phyloP scores from a whole-genome alignment of 2,797 vertebrate species.

The Siniperca obscura region DNA sequence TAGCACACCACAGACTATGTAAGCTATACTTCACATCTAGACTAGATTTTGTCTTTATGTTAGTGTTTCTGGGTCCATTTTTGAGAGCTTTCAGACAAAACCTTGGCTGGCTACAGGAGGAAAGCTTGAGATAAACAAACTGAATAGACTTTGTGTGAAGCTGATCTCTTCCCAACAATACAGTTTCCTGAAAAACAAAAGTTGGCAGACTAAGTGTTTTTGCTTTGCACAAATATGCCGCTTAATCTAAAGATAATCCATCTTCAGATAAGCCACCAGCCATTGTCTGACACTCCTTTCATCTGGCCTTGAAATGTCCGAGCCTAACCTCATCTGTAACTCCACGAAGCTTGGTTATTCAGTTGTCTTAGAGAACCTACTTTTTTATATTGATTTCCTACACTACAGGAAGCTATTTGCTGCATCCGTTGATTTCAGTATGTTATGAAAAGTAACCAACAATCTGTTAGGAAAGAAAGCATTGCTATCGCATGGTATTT shows the following conservation, averaged over 20 bases:
- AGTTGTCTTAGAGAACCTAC: background rate
- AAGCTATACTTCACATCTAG: background rate
- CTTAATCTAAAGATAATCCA: conserved; percentile 53
- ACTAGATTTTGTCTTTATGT: background rate
- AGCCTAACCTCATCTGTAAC: conserved; percentile 3
- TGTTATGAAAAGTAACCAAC: background rate
- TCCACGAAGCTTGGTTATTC: background rate
- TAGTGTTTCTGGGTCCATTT: conserved; percentile 16
- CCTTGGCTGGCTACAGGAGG: conserved; percentile 23
- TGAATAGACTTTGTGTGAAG: conserved; percentile 36
- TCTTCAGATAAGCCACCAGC: conserved; percentile 30
- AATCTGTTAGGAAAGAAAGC: background rate
- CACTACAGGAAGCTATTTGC: background rate
- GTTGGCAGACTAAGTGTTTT: conserved; percentile 31
- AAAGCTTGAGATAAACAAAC: conserved; percentile 53
- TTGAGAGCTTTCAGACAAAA: conserved; percentile 29
- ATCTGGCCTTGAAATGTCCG: background rate
- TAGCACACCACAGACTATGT: background rate
- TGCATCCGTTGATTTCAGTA: background rate
- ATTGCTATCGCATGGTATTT: background rate
- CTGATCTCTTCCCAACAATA: conserved; percentile 36
- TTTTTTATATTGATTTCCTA: background rate
- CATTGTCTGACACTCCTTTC: conserved; percentile 45
- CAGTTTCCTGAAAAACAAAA: conserved; percentile 61
- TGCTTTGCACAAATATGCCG: conserved; percentile 21